Percentiles rank a stretch among this genome's conserved stretches.
These are phyloP conservation scores for Tragelaphus strepsiceros DNA, from an alignment of 2,113 vertebrate species.

Conservation along the genomic window DNA sequence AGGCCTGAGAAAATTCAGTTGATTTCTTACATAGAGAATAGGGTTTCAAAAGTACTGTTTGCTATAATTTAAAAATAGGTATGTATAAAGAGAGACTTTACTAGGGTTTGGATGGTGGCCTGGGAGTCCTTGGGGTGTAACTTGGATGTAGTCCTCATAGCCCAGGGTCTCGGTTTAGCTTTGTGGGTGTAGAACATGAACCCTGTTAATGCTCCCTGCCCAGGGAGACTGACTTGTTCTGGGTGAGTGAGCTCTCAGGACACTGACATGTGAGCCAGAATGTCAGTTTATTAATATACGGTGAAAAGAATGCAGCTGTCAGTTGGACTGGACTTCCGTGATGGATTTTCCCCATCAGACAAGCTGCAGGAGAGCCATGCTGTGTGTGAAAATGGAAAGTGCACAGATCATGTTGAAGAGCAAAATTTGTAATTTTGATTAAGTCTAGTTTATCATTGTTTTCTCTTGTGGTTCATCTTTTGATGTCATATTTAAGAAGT, in stretches of 20 bases:
- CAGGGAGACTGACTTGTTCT: neutral
- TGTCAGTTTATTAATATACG: neutral
- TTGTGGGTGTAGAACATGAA: neutral
- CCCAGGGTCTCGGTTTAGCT: neutral
- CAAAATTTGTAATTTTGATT: neutral
- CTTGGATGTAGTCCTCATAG: neutral
- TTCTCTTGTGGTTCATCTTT: neutral
- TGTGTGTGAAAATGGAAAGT: neutral
- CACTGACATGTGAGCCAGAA: neutral
- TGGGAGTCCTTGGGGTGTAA: neutral
- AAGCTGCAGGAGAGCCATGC: neutral
- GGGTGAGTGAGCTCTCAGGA: neutral
- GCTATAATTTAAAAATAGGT: neutral
- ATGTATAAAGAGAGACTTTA: neutral
- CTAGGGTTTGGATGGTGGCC: neutral
- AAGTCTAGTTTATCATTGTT: neutral
- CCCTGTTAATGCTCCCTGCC: neutral
- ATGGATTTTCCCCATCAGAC: neutral
- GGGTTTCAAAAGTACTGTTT: slow-evolving; percentile 13
- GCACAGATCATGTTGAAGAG: neutral
- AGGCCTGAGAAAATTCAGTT: neutral
- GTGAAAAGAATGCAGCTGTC: neutral
- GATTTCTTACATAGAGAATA: neutral
- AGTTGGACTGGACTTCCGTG: neutral
- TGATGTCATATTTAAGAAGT: neutral